These are phyloP conservation scores for Murina feae DNA, from an alignment of 2,113 vertebrate genomes.

Conservation along the genomic window DNA sequence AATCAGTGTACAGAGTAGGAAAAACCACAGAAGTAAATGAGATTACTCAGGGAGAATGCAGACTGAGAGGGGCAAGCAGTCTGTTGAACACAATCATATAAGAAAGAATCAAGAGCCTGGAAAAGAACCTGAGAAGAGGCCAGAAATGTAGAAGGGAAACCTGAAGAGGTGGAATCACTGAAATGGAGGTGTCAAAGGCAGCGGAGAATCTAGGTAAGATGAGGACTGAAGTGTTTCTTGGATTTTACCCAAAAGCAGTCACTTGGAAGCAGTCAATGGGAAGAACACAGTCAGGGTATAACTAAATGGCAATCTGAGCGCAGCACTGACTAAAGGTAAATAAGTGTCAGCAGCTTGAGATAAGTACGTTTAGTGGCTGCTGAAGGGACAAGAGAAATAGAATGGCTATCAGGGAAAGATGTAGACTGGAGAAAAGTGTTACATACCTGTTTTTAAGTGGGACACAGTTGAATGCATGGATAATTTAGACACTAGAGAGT, in stretches of 20 bases:
- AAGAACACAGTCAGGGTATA: neutral
- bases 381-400: neutral
- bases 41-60: neutral
- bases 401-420: neutral
- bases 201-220: neutral
- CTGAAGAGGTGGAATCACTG: neutral
- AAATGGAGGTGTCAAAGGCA: neutral
- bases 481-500: neutral
- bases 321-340: too few species aligned
- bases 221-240: neutral
- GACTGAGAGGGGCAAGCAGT: neutral
- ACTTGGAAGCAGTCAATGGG: neutral
- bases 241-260: neutral
- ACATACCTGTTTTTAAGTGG: neutral
- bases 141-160: neutral
- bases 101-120: neutral
- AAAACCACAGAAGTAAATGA: neutral
- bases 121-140: neutral
- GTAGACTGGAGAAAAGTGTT: neutral
- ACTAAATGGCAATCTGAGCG: neutral
- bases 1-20: neutral
- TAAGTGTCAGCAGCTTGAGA: neutral
- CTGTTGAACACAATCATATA: neutral
- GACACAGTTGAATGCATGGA: accelerated
- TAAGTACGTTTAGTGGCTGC: neutral